These are phyloP conservation scores for Apis cerana DNA, from an alignment of 1,140 invertebrate genomes.

Conservation along the genomic window DNA sequence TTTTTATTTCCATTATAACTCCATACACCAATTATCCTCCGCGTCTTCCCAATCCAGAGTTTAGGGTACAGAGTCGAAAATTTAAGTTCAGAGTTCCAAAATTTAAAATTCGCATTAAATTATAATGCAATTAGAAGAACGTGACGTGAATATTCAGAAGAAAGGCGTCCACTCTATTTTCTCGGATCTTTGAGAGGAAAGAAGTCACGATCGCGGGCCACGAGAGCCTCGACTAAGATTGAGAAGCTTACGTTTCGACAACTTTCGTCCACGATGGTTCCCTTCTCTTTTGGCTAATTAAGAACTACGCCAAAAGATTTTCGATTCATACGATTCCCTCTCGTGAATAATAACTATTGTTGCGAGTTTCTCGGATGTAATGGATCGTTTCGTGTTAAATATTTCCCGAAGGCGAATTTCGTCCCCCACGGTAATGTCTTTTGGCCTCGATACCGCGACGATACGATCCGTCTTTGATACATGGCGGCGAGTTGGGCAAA, in stretches of 20 bases:
- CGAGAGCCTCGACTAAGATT: background rate
- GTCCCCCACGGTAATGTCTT: background rate
- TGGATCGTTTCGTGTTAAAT: conserved; percentile 15
- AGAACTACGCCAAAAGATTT: conserved; percentile 7
- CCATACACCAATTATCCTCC: too few species aligned
- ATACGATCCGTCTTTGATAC: background rate
- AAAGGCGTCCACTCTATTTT: background rate
- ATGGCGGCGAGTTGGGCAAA: background rate
- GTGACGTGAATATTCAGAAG: conserved; percentile 2
- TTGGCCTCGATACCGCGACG: background rate
- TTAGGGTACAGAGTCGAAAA: too few species aligned
- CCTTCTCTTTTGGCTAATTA: background rate
- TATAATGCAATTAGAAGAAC: conserved; percentile 50
- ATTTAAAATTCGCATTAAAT: conserved; percentile 2
- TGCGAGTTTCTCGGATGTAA: conserved; percentile 11
- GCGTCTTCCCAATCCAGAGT: too few species aligned
- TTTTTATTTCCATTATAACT: background rate
- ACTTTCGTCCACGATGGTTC: conserved; percentile 1
- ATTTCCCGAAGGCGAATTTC: conserved; percentile 1
- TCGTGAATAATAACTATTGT: conserved; percentile 48
- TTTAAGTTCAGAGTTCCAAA: too few species aligned
- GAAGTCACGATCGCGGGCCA: background rate
- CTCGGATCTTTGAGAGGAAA: background rate
- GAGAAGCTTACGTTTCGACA: conserved; percentile 42
- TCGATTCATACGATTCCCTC: background rate